Evolutionary conservation across 2,797 vertebrate genomes (phyloP).

Genomic region (Lerista edwardsae): DNA sequence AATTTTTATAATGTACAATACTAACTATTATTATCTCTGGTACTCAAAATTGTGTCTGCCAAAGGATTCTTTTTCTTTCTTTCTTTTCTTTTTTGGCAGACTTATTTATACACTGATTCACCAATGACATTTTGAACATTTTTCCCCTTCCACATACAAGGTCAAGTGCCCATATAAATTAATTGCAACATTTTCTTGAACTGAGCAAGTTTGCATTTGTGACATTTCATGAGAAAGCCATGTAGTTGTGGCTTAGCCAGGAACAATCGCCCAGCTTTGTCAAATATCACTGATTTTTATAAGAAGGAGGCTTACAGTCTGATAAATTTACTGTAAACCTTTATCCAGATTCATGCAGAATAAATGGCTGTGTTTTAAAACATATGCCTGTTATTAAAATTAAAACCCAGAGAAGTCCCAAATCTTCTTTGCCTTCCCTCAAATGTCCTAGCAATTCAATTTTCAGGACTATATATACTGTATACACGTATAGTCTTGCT

Average conservation of each 20-base stretch:
- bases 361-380: constrained; percentile 66
- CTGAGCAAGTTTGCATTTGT: constrained; percentile 2
- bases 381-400: constrained; percentile 58
- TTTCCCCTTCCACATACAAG: constrained; percentile 19
- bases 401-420: constrained; percentile 60
- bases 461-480: constrained; percentile 67
- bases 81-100: neutral
- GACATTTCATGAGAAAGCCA: constrained; percentile 25
- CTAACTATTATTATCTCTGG: neutral
- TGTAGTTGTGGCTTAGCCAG: constrained; percentile 26
- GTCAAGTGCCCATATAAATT: neutral
- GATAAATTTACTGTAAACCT: constrained; percentile 66
- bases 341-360: constrained; percentile 56
- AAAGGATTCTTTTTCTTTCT: neutral
- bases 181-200: constrained; percentile 19
- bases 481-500: constrained; percentile 65
- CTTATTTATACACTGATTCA: constrained; percentile 1
- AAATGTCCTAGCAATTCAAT: constrained; percentile 75
- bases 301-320: constrained; percentile 56
- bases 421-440: constrained; percentile 67
- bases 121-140: constrained; percentile 18
- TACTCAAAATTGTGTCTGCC: constrained; percentile 1
- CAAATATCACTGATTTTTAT: constrained; percentile 57
- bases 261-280: constrained; percentile 44
- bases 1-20: neutral